phyloP scores from a whole-genome alignment of 2,797 vertebrate genomes.

The Helicolenus hilgendorfi region DNA sequence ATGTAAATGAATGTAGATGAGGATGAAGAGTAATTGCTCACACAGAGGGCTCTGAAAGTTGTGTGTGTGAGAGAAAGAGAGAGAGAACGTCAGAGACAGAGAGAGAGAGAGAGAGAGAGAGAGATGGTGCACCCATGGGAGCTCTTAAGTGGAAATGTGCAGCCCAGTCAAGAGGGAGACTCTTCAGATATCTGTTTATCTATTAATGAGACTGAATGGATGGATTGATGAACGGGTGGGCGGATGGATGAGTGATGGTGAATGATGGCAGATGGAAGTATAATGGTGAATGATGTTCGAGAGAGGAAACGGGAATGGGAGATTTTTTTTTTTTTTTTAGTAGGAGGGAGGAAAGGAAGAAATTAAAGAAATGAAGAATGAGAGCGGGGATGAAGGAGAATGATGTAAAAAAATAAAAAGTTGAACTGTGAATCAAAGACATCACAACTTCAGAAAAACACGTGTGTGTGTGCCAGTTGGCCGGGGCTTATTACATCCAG shows the following conservation, averaged over 20 bases:
- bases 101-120: background rate
- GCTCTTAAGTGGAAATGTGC: slow-evolving; percentile 32
- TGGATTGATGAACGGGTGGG: slow-evolving; percentile 32
- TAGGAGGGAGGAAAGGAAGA: background rate
- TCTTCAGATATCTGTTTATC: slow-evolving; percentile 53
- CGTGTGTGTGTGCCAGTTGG: background rate
- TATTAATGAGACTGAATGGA: slow-evolving; percentile 48
- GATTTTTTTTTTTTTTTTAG: background rate
- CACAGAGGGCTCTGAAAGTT: slow-evolving; percentile 43
- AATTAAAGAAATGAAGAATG: background rate
- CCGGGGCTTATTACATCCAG: background rate
- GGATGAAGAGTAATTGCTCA: slow-evolving; percentile 70
- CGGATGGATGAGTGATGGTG: background rate
- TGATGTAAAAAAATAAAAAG: background rate
- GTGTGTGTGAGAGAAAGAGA: background rate
- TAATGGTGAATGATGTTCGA: slow-evolving; percentile 4
- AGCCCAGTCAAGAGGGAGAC: slow-evolving; percentile 39
- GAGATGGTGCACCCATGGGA: background rate
- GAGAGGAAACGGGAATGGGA: slow-evolving; percentile 6
- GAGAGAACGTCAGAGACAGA: background rate
- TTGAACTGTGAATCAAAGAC: slow-evolving; percentile 1
- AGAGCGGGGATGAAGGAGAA: background rate
- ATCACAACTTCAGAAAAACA: background rate
- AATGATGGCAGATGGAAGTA: slow-evolving; percentile 44
- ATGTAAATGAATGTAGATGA: slow-evolving; percentile 72